phyloP scores from a whole-genome alignment of 2,113 vertebrate species.

The Prolemur simus region DNA sequence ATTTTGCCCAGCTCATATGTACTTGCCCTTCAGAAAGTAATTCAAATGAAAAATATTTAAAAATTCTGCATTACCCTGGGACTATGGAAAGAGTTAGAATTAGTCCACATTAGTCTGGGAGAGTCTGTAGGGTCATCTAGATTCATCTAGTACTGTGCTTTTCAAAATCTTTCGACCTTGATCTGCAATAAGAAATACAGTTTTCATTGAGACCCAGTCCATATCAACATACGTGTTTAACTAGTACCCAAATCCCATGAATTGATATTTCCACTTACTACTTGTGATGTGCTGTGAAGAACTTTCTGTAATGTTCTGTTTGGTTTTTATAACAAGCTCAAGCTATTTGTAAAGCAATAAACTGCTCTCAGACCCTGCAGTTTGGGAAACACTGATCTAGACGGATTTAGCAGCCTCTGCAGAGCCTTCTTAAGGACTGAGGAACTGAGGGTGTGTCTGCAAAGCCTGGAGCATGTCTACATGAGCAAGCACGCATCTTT shows the following conservation, averaged over 20 bases:
- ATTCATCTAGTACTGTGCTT: neutral
- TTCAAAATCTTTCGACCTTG: constrained; percentile 27
- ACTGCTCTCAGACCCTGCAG: neutral
- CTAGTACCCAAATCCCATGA: neutral
- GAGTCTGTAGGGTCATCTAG: neutral
- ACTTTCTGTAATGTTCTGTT: neutral
- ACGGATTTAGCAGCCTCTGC: neutral
- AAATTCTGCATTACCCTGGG: neutral
- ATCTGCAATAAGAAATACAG: constrained; percentile 13
- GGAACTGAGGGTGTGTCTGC: neutral
- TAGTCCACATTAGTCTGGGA: neutral
- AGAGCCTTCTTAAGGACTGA: neutral
- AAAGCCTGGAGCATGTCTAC: neutral
- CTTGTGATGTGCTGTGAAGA: neutral
- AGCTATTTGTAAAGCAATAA: neutral
- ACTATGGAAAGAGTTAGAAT: neutral
- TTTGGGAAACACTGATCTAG: constrained; percentile 16
- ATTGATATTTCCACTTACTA: neutral
- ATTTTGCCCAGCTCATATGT: neutral
- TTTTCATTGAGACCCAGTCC: neutral
- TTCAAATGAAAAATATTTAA: constrained; percentile 10
- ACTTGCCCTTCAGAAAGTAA: constrained; percentile 38
- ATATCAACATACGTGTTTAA: neutral
- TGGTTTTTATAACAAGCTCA: neutral
- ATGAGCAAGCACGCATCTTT: neutral